These are phyloP conservation scores for Drosophila trichaetosa DNA, from an alignment of 2,888 invertebrate genomes.

Conservation along the genomic window DNA sequence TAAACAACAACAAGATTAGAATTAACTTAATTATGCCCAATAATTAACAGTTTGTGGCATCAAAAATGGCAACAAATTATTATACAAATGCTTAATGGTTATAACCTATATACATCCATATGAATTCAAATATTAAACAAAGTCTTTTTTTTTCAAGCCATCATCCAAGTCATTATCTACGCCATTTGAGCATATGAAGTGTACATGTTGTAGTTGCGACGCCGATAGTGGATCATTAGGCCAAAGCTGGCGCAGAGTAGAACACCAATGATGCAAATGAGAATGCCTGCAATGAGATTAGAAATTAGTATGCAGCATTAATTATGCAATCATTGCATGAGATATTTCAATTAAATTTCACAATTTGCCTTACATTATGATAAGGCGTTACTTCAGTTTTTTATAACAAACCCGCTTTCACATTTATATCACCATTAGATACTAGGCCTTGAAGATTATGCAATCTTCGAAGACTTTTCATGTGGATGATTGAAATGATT, in stretches of 20 bases:
- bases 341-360: neutral
- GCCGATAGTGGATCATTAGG: slow-evolving; percentile 80
- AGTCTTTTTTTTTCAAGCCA: slow-evolving; percentile 22
- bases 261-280: slow-evolving; percentile 76
- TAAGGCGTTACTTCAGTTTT: neutral
- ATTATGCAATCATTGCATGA: slow-evolving; percentile 8
- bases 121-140: slow-evolving; percentile 18
- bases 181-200: slow-evolving; percentile 82
- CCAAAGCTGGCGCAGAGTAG: slow-evolving; percentile 79
- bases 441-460: neutral
- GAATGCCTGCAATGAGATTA: slow-evolving; percentile 63
- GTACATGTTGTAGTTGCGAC: slow-evolving; percentile 80
- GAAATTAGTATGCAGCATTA: neutral
- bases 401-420: slow-evolving; percentile 1
- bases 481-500: neutral
- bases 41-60: slow-evolving; percentile 27
- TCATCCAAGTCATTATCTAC: slow-evolving; percentile 44
- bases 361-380: neutral
- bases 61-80: slow-evolving; percentile 13
- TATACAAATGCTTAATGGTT: slow-evolving; percentile 5
- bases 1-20: slow-evolving; percentile 21
- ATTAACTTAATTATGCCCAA: slow-evolving; percentile 11
- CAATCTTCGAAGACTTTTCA: neutral
- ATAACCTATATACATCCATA: neutral
- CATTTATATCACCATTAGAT: neutral